Evolutionary conservation across 2,888 invertebrate species (phyloP).

Genomic region (Conus canariensis): DNA sequence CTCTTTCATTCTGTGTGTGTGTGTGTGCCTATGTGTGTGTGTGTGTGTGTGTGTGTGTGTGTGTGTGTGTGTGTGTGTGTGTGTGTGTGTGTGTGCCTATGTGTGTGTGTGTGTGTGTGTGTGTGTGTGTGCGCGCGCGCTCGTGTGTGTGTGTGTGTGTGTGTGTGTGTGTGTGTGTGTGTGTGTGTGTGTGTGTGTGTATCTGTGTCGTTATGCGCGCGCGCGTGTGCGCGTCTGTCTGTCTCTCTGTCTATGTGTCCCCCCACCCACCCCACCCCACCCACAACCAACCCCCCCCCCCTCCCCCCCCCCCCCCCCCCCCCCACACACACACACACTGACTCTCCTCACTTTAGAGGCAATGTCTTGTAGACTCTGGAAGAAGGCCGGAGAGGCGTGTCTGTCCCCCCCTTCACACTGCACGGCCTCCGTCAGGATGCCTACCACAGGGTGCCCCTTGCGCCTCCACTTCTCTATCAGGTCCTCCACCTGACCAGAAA

Average conservation of each 20-base stretch:
- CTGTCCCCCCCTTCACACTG: constrained; percentile 98
- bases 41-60: not conserved
- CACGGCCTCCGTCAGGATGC: constrained; percentile 95
- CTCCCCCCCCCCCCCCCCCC: not conserved
- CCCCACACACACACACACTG: too few species aligned
- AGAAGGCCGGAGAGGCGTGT: constrained; percentile 93
- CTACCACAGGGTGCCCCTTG: constrained; percentile 88
- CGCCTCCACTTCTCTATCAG: constrained; percentile 86
- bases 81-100: not conserved
- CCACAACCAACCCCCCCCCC: not conserved
- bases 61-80: not conserved
- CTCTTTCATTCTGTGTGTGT: not conserved
- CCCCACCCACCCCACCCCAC: not conserved
- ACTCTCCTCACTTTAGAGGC: constrained; percentile 84
- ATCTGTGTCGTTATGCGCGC: not conserved
- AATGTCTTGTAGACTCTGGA: constrained; percentile 89
- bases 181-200: not conserved
- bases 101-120: too few species aligned
- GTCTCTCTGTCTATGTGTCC: not conserved
- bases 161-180: too few species aligned
- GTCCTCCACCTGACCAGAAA: constrained; percentile 84
- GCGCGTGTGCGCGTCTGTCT: not conserved
- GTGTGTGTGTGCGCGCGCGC: too few species aligned
- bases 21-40: not conserved
- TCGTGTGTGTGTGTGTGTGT: too few species aligned